These are phyloP conservation scores for Papilio polytes DNA, from an alignment of 1,140 invertebrate species.

Conservation along the genomic window DNA sequence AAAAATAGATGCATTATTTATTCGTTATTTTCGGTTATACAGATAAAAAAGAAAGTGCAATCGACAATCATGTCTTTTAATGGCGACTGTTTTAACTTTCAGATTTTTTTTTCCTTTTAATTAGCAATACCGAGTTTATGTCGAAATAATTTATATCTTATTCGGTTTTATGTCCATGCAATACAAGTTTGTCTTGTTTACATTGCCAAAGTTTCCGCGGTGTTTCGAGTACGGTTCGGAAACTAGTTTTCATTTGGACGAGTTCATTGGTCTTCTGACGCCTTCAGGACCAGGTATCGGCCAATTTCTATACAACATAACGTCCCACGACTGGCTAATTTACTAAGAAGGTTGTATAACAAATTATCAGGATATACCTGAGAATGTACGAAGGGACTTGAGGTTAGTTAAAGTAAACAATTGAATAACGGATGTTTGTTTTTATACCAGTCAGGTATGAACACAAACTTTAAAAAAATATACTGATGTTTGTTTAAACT, in stretches of 20 bases:
- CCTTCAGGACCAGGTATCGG: constrained; percentile 26
- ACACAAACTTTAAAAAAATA: not conserved
- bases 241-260: constrained; percentile 74
- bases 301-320: constrained; percentile 40
- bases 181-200: constrained; percentile 41
- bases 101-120: constrained; percentile 10
- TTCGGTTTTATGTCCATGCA: constrained; percentile 11
- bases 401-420: not conserved
- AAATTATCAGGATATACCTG: not conserved
- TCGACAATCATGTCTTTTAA: not conserved
- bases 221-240: constrained; percentile 56
- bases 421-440: constrained; percentile 1
- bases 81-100: constrained; percentile 7
- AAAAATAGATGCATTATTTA: too few relatives aligned
- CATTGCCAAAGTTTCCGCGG: constrained; percentile 49
- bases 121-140: not conserved
- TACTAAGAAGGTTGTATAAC: not conserved
- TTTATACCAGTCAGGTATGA: not conserved
- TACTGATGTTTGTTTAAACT: not conserved
- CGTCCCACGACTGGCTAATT: not conserved
- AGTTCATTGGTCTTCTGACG: constrained; percentile 65
- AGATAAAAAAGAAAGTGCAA: not conserved
- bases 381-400: not conserved
- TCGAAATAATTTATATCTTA: not conserved
- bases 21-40: not conserved